A percentile compares a stretch with the other conserved stretches of the same genome.
These are phyloP conservation scores for Parnassius smintheus DNA, from an alignment of 2,888 invertebrate genomes.

Conservation along the genomic window DNA sequence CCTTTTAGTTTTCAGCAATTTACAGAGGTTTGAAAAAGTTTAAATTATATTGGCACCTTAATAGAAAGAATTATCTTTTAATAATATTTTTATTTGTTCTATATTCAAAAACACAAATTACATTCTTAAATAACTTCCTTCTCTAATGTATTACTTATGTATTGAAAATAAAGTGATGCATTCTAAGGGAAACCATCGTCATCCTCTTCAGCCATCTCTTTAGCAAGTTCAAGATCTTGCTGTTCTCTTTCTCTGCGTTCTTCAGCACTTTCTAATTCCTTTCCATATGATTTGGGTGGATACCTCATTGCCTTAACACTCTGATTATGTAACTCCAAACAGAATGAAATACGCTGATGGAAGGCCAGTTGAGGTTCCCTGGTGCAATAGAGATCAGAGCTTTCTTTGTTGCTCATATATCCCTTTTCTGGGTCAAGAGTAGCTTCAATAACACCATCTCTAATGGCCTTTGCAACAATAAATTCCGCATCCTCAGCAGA, in stretches of 20 bases:
- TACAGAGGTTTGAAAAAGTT: too few species aligned
- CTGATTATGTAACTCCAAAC: constrained; percentile 98
- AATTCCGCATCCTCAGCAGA: constrained; percentile 99
- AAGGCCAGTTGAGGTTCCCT: constrained; percentile 97
- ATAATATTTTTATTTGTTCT: constrained; percentile 2
- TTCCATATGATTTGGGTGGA: constrained; percentile 99
- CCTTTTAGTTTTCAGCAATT: too few species aligned
- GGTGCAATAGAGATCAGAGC: constrained; percentile 97
- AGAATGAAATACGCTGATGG: constrained; percentile 98
- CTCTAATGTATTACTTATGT: constrained; percentile 10
- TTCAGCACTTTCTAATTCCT: constrained; percentile 98
- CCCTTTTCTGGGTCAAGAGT: constrained; percentile 97
- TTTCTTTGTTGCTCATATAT: constrained; percentile 98
- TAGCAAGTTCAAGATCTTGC: constrained; percentile 99
- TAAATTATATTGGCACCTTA: too few species aligned
- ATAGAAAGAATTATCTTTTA: neutral
- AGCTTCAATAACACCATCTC: constrained; percentile 99
- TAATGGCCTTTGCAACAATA: constrained; percentile 98
- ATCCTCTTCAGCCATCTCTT: constrained; percentile 99
- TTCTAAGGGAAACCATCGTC: constrained; percentile 90
- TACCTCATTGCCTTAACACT: constrained; percentile 99
- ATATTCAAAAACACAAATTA: constrained; percentile 21
- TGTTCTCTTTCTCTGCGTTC: constrained; percentile 97
- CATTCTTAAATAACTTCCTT: constrained; percentile 2
- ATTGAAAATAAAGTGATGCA: constrained; percentile 22